phyloP scores from a whole-genome alignment of 2,113 vertebrate species.

The Eretmochelys imbricata region DNA sequence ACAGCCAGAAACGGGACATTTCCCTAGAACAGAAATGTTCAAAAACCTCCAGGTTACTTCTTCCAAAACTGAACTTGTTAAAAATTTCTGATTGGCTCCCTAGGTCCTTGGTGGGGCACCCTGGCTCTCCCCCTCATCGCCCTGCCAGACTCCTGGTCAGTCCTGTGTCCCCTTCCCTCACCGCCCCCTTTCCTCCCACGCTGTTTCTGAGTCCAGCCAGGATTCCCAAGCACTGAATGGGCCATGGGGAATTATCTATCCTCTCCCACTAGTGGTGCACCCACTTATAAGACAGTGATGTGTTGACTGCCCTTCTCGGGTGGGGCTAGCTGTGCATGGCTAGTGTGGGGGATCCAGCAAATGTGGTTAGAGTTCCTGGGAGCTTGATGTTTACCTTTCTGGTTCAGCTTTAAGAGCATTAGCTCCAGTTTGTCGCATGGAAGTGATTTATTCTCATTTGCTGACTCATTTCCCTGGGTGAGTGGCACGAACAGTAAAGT shows the following conservation, averaged over 20 bases:
- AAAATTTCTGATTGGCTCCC: no score
- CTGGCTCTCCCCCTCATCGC: no score
- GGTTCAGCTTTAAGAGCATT: neutral
- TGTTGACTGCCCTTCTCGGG: neutral
- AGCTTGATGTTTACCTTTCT: neutral
- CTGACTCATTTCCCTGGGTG: neutral
- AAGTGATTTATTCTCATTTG: neutral
- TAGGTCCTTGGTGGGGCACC: no score
- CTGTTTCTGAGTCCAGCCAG: neutral
- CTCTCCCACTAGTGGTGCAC: accelerated
- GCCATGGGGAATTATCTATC: neutral
- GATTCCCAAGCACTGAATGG: neutral
- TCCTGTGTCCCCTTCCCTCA: no score
- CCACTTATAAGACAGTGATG: neutral
- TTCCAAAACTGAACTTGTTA: no score
- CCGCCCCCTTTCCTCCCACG: no score
- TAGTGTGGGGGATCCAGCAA: neutral
- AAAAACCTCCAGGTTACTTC: no score
- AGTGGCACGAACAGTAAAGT: neutral
- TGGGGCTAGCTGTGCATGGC: neutral
- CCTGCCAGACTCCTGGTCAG: no score
- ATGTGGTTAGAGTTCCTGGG: neutral
- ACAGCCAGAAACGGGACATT: no score
- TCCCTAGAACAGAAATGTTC: no score
- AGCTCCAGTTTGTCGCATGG: neutral